Percentiles rank a stretch among this genome's conserved stretches.
These are phyloP conservation scores for Loripinus fragilis DNA, from an alignment of 2,888 invertebrate species.

Conservation along the genomic window DNA sequence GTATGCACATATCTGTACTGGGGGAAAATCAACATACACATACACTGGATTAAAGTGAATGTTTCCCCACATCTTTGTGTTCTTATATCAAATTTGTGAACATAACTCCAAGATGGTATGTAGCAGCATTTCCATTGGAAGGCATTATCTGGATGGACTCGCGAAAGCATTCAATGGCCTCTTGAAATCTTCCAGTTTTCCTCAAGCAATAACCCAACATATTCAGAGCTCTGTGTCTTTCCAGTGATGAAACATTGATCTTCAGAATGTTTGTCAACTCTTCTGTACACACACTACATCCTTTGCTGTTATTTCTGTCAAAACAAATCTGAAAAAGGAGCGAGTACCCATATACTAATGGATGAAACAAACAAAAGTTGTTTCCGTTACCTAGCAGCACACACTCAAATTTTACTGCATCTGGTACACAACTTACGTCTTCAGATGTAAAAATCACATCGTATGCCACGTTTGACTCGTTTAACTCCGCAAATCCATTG, in stretches of 20 bases:
- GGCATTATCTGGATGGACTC: background rate
- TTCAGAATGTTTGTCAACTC: background rate
- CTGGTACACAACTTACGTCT: constrained; percentile 4
- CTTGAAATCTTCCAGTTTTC: background rate
- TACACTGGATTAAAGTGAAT: too few relatives aligned
- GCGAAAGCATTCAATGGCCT: background rate
- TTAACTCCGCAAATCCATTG: too few relatives aligned
- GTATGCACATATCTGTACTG: too few relatives aligned
- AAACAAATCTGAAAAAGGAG: background rate
- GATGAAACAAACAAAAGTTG: background rate
- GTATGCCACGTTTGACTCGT: background rate
- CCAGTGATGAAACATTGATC: background rate
- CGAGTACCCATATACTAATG: background rate
- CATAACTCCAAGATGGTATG: background rate
- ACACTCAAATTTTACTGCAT: constrained; percentile 4
- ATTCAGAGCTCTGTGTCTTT: background rate
- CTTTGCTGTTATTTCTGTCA: background rate
- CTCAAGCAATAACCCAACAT: background rate
- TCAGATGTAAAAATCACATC: background rate
- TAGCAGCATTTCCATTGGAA: background rate
- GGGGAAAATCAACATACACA: too few relatives aligned
- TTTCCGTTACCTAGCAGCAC: background rate
- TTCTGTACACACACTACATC: background rate
- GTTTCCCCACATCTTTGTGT: too few relatives aligned
- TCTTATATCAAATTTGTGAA: too few relatives aligned